Evolutionary conservation across 2,113 vertebrate species (phyloP).

Genomic region (Aythya baeri): DNA sequence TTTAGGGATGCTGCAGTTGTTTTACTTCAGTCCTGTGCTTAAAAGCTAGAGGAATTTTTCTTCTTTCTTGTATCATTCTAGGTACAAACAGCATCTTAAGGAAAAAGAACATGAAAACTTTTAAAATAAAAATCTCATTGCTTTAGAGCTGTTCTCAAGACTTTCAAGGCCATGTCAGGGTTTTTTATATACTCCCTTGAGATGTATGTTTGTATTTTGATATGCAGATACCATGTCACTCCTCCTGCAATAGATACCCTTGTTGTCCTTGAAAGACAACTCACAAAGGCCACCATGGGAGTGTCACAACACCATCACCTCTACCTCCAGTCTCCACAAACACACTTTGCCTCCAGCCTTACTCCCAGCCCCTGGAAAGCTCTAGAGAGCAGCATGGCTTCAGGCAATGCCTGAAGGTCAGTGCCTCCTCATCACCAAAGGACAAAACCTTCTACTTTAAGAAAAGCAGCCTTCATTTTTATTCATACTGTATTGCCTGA

Average conservation of each 20-base stretch:
- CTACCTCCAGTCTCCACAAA: not conserved
- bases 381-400: not conserved
- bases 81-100: not conserved
- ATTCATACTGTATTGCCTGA: not conserved
- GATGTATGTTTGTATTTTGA: not conserved
- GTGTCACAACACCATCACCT: not conserved
- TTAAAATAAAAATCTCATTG: not conserved
- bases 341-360: not conserved
- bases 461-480: not conserved
- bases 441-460: not conserved
- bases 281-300: accelerated
- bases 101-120: not conserved
- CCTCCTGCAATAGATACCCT: not conserved
- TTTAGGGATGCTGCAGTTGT: not conserved
- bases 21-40: not conserved
- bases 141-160: not conserved
- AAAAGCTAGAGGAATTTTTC: not conserved
- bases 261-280: not conserved
- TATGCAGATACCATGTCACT: not conserved
- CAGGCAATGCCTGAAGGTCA: not conserved
- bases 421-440: not conserved
- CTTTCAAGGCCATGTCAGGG: not conserved
- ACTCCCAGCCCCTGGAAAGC: not conserved
- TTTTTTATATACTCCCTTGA: not conserved
- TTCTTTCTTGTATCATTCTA: not conserved